Evolutionary conservation across 2,888 invertebrate species (phyloP).

Genomic region (Cryptophagus acutangulus): DNA sequence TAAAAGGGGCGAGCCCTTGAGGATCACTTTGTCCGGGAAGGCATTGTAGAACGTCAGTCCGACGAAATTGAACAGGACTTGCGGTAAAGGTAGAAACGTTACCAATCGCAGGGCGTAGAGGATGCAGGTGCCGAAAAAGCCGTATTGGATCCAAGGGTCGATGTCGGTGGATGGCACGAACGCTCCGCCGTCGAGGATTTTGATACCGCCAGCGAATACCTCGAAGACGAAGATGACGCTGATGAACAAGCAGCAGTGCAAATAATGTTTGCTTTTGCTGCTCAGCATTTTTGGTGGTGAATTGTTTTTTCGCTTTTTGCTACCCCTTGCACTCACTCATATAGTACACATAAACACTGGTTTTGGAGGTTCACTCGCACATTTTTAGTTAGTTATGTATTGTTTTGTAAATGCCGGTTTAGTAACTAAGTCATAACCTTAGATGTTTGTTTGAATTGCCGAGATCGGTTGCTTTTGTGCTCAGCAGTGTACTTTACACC

Average conservation of each 20-base stretch:
- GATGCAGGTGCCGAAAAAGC: slow-evolving; percentile 65
- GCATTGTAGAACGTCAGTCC: slow-evolving; percentile 88
- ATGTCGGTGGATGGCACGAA: slow-evolving; percentile 48
- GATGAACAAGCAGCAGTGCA: slow-evolving; percentile 73
- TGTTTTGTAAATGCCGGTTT: too few species aligned
- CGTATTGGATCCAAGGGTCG: slow-evolving; percentile 81
- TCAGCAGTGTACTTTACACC: too few species aligned
- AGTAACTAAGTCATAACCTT: too few species aligned
- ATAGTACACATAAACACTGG: too few species aligned
- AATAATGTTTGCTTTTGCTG: slow-evolving; percentile 70
- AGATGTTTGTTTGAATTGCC: too few species aligned
- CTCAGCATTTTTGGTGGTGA: slow-evolving; percentile 49
- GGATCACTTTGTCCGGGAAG: slow-evolving; percentile 83
- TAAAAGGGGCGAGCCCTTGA: slow-evolving; percentile 81
- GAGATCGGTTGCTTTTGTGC: too few species aligned
- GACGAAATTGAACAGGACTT: slow-evolving; percentile 82
- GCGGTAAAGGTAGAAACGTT: slow-evolving; percentile 81
- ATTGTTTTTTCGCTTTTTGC: too few species aligned
- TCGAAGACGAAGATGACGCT: slow-evolving; percentile 72
- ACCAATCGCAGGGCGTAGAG: slow-evolving; percentile 75
- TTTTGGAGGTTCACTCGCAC: too few species aligned
- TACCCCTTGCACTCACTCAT: too few species aligned
- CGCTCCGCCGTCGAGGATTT: slow-evolving; percentile 50
- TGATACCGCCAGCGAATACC: slow-evolving; percentile 50
- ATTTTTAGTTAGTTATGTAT: too few species aligned